These are phyloP conservation scores for Ophioderma brevispina DNA, from an alignment of 35 echinoderm and acorn worm species.

Conservation along the genomic window DNA sequence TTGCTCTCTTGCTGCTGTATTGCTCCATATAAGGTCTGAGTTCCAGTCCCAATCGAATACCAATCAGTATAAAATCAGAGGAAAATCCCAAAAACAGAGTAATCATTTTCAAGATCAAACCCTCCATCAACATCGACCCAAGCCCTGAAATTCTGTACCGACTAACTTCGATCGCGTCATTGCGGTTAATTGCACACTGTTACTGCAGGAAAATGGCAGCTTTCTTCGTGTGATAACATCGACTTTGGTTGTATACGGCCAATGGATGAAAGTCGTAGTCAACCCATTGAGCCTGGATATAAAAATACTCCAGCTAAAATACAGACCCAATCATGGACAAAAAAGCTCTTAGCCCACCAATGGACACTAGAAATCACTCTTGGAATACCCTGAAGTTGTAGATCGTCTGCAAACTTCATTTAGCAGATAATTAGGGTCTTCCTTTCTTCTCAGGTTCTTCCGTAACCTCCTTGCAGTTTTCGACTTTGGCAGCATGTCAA, in stretches of 20 bases:
- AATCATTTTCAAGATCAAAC: constrained; percentile 53
- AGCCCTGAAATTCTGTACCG: constrained; percentile 56
- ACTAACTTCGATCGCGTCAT: constrained; percentile 61
- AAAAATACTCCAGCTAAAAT: constrained; percentile 33
- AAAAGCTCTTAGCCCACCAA: constrained; percentile 58
- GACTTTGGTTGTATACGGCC: constrained; percentile 73
- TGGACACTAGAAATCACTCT: constrained; percentile 34
- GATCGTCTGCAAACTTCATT: constrained; percentile 49
- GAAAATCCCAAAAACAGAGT: constrained; percentile 77
- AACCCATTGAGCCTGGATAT: constrained; percentile 29
- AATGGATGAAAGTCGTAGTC: constrained; percentile 21
- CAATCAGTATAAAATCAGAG: constrained; percentile 49
- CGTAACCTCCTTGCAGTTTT: too few species aligned
- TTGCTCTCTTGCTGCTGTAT: background rate
- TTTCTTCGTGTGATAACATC: constrained; percentile 56
- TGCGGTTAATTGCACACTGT: constrained; percentile 93
- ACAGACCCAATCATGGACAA: constrained; percentile 44
- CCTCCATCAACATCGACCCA: constrained; percentile 77
- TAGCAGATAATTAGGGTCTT: too few species aligned
- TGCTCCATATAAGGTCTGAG: background rate
- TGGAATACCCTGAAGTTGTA: constrained; percentile 75
- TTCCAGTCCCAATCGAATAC: background rate
- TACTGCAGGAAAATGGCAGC: constrained; percentile 68
- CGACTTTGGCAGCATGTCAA: too few species aligned
- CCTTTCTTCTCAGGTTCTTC: too few species aligned